These are phyloP conservation scores for Leptoteleia sp. DNA, from an alignment of 1,140 invertebrate species.

Conservation along the genomic window DNA sequence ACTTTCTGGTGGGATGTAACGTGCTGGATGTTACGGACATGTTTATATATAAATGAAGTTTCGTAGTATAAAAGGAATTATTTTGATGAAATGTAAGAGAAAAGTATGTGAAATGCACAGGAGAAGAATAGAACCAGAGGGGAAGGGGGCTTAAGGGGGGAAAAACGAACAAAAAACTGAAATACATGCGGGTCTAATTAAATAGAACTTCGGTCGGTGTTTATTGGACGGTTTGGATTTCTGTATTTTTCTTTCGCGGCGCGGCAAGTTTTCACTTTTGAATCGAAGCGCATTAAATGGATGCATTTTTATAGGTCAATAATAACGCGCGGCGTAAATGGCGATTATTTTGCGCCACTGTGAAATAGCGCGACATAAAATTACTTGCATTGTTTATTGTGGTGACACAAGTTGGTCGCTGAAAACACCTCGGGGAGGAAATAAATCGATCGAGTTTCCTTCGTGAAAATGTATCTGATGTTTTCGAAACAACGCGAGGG, in stretches of 20 bases:
- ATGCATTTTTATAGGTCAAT: neutral
- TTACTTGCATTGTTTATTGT: constrained; percentile 45
- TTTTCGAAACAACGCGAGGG: constrained; percentile 51
- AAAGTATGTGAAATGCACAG: too few relatives aligned
- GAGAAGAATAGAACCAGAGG: too few relatives aligned
- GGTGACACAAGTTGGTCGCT: constrained; percentile 30
- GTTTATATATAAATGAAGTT: neutral
- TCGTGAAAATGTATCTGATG: constrained; percentile 52
- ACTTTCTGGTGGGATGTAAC: neutral
- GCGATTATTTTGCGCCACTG: constrained; percentile 12
- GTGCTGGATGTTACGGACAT: neutral
- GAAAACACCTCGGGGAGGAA: constrained; percentile 39
- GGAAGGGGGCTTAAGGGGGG: too few relatives aligned
- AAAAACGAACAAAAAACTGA: too few relatives aligned
- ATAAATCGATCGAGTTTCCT: constrained; percentile 45
- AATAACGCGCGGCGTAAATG: constrained; percentile 15
- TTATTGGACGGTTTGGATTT: neutral
- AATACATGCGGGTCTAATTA: too few relatives aligned
- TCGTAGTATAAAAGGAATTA: too few relatives aligned
- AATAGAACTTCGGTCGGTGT: neutral
- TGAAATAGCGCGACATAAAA: constrained; percentile 26
- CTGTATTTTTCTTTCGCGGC: neutral
- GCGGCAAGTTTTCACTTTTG: neutral
- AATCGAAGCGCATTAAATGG: constrained; percentile 1
- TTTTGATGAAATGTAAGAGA: too few relatives aligned